Percentiles rank a stretch among this genome's conserved stretches.
These are phyloP conservation scores for Sphaerolaimus hirsutus DNA, from an alignment of 2,888 invertebrate species.

Conservation along the genomic window DNA sequence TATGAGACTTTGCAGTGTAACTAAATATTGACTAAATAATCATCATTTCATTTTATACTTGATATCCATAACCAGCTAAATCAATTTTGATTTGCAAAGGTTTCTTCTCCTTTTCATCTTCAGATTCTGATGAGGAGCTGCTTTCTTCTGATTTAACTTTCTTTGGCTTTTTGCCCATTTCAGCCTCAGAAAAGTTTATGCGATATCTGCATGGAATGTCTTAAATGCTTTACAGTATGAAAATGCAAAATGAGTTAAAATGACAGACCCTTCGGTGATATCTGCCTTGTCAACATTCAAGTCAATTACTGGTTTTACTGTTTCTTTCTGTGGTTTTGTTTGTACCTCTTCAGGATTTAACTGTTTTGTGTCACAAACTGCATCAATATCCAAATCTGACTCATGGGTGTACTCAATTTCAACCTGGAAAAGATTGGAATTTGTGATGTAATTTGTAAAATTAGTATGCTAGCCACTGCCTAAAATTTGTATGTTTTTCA, in stretches of 20 bases:
- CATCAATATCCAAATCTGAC: conserved; percentile 16
- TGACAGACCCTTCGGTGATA: conserved; percentile 5
- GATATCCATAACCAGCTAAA: conserved; percentile 24
- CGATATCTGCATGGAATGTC: conserved; percentile 1
- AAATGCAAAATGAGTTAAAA: too few species aligned
- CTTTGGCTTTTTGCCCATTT: conserved; percentile 1
- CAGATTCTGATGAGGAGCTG: not conserved
- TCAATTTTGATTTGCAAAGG: conserved; percentile 16
- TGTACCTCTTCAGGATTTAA: conserved; percentile 5
- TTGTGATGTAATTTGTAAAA: not conserved
- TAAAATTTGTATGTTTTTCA: not conserved
- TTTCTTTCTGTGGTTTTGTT: not conserved
- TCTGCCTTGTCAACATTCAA: not conserved
- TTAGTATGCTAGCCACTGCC: too few species aligned
- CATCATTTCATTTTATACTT: not conserved
- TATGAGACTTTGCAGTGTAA: too few species aligned
- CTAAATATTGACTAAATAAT: too few species aligned
- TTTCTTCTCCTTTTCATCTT: not conserved
- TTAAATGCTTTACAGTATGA: not conserved
- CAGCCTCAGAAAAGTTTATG: conserved; percentile 1
- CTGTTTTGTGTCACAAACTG: conserved; percentile 9
- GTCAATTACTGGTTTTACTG: conserved; percentile 4
- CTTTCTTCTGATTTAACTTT: not conserved
- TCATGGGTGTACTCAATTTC: conserved; percentile 25
- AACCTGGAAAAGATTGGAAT: conserved; percentile 10